Evolutionary conservation across 1,140 invertebrate species (phyloP).

Genomic region (Nymphalis io): DNA sequence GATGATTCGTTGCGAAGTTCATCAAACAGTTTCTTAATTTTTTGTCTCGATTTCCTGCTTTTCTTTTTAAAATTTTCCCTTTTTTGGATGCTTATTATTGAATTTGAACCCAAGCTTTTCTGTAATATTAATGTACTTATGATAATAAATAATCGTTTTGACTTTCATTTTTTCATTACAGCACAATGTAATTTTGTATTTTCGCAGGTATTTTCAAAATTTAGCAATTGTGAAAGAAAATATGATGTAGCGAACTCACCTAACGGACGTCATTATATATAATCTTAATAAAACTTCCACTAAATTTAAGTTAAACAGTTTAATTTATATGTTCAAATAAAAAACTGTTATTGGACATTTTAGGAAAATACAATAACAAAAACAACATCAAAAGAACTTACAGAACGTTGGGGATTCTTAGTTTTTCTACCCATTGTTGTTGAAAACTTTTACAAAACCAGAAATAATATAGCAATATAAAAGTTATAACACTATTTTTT

Average conservation of each 20-base stretch:
- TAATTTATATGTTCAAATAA: too few relatives aligned
- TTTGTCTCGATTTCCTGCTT: conserved; percentile 22
- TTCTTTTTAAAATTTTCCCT: conserved; percentile 32
- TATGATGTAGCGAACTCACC: too few relatives aligned
- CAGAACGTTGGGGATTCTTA: not conserved
- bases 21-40: conserved; percentile 32
- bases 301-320: too few relatives aligned
- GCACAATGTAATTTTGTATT: not conserved
- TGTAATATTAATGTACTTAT: not conserved
- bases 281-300: too few relatives aligned
- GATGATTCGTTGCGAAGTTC: conserved; percentile 27
- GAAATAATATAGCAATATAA: not conserved
- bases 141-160: too few relatives aligned
- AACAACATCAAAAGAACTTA: not conserved
- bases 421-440: conserved; percentile 1
- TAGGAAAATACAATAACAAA: not conserved
- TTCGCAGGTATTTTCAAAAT: too few relatives aligned
- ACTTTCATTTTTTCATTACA: not conserved
- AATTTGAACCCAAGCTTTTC: not conserved
- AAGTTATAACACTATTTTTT: not conserved
- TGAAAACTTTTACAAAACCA: too few relatives aligned
- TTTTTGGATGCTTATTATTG: conserved; percentile 16
- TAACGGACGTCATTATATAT: too few relatives aligned
- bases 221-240: too few relatives aligned
- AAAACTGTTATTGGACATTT: too few relatives aligned